A percentile compares a stretch with the other conserved stretches of the same genome.
These are phyloP conservation scores for Chrysotoxum bicinctum DNA, from an alignment of 2,888 invertebrate genomes.

Conservation along the genomic window DNA sequence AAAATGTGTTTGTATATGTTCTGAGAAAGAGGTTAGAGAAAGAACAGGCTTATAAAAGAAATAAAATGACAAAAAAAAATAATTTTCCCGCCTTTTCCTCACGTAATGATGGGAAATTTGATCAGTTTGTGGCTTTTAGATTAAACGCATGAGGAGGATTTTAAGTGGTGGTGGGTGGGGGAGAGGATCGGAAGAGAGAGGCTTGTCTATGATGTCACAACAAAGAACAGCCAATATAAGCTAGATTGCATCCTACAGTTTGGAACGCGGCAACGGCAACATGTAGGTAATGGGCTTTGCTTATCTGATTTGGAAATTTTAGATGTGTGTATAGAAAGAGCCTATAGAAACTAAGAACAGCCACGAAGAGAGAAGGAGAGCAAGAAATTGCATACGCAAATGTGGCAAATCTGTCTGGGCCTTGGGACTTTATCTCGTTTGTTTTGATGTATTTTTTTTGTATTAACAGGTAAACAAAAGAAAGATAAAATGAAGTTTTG, in stretches of 20 bases:
- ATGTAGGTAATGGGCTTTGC: neutral
- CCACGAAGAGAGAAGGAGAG: neutral
- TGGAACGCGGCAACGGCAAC: neutral
- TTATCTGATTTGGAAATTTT: constrained; percentile 9
- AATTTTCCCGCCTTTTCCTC: constrained; percentile 64
- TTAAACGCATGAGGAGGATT: constrained; percentile 12
- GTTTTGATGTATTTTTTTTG: constrained; percentile 39
- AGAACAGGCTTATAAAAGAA: neutral
- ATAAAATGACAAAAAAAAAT: constrained; percentile 19
- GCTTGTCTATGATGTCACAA: constrained; percentile 59
- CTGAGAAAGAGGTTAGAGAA: constrained; percentile 25
- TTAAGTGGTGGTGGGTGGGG: neutral
- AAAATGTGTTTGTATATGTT: constrained; percentile 4
- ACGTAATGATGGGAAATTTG: constrained; percentile 66
- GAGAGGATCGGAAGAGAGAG: neutral
- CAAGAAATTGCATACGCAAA: constrained; percentile 19
- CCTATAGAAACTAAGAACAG: neutral
- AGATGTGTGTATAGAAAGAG: constrained; percentile 9
- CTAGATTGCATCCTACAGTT: constrained; percentile 10
- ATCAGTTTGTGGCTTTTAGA: constrained; percentile 58
- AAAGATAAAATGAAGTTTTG: constrained; percentile 21
- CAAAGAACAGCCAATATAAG: constrained; percentile 31
- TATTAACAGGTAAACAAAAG: constrained; percentile 40
- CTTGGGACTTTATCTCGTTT: constrained; percentile 47
- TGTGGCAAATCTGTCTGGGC: constrained; percentile 59